phyloP scores from a whole-genome alignment of 2,113 vertebrate genomes.

The Herpetotheres cachinnans region DNA sequence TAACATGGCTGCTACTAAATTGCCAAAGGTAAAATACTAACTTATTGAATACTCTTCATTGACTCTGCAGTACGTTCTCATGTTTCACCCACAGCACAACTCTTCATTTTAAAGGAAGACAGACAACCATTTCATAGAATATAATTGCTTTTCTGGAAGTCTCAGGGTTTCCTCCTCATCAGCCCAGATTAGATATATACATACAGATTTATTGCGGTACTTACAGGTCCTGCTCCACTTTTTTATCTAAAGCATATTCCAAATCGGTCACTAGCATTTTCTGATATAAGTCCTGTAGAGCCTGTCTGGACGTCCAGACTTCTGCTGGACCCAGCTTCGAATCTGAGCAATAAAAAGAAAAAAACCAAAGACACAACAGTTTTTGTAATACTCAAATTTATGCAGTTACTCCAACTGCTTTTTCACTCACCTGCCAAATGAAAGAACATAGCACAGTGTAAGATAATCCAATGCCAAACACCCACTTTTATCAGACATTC shows the following conservation, averaged over 20 bases:
- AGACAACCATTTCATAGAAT: neutral
- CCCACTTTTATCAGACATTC: neutral
- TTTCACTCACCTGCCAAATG: neutral
- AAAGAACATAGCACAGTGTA: neutral
- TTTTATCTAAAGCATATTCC: conserved; percentile 99
- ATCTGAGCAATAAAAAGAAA: conserved; percentile 74
- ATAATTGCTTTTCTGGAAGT: neutral
- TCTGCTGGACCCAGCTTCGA: conserved; percentile 94
- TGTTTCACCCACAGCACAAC: neutral
- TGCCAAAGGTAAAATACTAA: neutral
- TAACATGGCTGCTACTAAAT: neutral
- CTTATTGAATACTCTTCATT: neutral
- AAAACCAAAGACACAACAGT: neutral
- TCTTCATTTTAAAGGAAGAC: neutral
- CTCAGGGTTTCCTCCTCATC: neutral
- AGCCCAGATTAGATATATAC: neutral
- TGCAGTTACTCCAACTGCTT: neutral
- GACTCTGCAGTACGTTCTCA: neutral
- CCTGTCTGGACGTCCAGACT: conserved; percentile 98
- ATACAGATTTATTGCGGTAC: conserved; percentile 47
- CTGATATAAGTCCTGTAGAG: conserved; percentile 98
- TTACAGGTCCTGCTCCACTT: conserved; percentile 99
- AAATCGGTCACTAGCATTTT: conserved; percentile 99
- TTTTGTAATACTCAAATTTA: neutral
- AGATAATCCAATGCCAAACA: neutral